These are phyloP conservation scores for Solenopsis fugax DNA, from an alignment of 1,140 invertebrate genomes.

Conservation along the genomic window DNA sequence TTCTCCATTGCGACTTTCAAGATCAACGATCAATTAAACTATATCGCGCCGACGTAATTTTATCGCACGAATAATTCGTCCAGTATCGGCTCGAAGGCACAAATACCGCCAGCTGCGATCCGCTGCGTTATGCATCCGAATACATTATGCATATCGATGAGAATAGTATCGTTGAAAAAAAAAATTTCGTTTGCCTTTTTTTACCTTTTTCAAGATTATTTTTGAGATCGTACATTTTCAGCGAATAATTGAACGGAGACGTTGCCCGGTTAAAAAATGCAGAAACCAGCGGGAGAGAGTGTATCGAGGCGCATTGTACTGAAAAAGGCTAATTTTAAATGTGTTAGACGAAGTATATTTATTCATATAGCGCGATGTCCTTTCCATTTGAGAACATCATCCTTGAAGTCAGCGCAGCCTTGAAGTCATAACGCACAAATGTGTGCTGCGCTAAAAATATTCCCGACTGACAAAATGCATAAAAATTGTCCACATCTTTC, in stretches of 20 bases:
- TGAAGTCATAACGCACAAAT: background rate
- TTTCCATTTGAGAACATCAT: conserved; percentile 26
- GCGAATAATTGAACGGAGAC: background rate
- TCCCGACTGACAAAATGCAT: conserved; percentile 1
- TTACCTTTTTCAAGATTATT: background rate
- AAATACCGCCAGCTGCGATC: background rate
- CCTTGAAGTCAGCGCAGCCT: conserved; percentile 3
- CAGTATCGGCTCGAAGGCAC: background rate
- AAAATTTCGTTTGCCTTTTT: background rate
- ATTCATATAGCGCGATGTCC: conserved; percentile 1
- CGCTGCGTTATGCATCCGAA: background rate
- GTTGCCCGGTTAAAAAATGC: background rate
- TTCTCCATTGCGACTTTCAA: background rate
- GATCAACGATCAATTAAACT: background rate
- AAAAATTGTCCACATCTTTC: conserved; percentile 5
- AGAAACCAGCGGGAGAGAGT: background rate
- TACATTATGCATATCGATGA: conserved; percentile 34
- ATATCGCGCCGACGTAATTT: background rate
- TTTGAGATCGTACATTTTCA: background rate
- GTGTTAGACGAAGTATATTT: background rate
- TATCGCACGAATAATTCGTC: background rate
- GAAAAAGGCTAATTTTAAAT: conserved; percentile 24
- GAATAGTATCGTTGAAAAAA: conserved; percentile 9
- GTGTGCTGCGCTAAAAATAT: conserved; percentile 29
- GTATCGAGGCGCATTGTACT: background rate